Base-by-base conservation (phyloP, 2,113 vertebrate species). In the Tamias sibiricus region DNA sequence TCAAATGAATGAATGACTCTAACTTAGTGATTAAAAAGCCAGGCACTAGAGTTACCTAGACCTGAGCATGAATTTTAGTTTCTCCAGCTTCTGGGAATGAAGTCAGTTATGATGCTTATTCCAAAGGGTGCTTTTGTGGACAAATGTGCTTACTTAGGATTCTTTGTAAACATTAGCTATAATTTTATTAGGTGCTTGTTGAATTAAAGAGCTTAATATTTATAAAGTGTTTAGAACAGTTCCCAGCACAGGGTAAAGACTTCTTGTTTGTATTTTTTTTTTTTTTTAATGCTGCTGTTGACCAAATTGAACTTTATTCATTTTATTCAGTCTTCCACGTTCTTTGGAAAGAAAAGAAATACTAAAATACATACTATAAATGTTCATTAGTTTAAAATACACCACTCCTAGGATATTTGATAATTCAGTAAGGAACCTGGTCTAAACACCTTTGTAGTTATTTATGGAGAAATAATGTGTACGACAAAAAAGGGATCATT, bases 121-220 rank as follows among this genome's bases (percentile, higher is more conserved):
- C 71, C 8, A 28, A 84, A 92, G 87, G 81, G 35, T 66, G 20
- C 35, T 68, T 10, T 71, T 81, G 22, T 64, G 59, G 24, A 37
- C 24, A 52, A 69, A 79, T 47, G 40, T 77, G 42, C 68, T 77
- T 91, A 57, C 28, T 91, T 54, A 75, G 7, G 37, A 47, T 75
- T 93, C 79, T 94, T 87, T 94, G 85, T 84, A 93, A 91, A 93
- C 71, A 47, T 88, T 82, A 85, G 47, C 86, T 88, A 64, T 91
- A 76, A 82, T 88, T 98, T 95, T 84, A 96, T 94, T 77, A 94
- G 75, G 66, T 68, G 17, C 32, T 86, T 94, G 35, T 81, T 90
- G 91, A 83, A 96, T 90, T 88, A 77, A 85, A 95, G 68, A 95
- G 81, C 82, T 92, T 92, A 96, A 75, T 93, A 94, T 94, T 77